phyloP scores from a whole-genome alignment of 23 tunicate species.

The Botrylloides violaceus region DNA sequence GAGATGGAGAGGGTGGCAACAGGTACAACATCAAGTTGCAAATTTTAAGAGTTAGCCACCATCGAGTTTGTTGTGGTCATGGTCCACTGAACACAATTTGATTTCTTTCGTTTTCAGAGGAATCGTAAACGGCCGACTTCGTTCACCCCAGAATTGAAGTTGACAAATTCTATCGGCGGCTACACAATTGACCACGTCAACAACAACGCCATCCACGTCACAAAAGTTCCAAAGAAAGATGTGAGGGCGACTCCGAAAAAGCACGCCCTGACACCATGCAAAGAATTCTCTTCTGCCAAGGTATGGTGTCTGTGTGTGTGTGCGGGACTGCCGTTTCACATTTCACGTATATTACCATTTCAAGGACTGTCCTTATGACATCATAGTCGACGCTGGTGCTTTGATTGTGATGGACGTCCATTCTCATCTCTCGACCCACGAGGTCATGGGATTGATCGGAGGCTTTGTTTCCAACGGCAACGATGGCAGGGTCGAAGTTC shows the following conservation, averaged over 20 bases:
- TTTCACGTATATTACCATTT: too few relatives aligned
- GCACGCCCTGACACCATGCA: neutral
- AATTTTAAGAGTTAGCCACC: too few relatives aligned
- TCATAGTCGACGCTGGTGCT: constrained; percentile 7
- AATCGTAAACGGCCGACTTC: constrained; percentile 6
- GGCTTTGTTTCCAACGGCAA: neutral
- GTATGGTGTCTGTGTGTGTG: too few relatives aligned
- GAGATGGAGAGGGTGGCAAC: too few relatives aligned
- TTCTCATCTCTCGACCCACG: constrained; percentile 15
- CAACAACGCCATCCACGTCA: constrained; percentile 8
- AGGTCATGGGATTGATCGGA: constrained; percentile 30
- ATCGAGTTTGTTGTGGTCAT: too few relatives aligned
- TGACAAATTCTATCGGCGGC: constrained; percentile 14
- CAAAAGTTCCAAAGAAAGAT: neutral
- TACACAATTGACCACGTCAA: constrained; percentile 28
- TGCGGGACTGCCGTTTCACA: too few relatives aligned
- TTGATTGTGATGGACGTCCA: constrained; percentile 16
- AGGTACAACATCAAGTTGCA: too few relatives aligned
- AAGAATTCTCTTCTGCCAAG: neutral
- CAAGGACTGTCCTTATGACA: constrained; percentile 25
- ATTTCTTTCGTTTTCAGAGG: neutral
- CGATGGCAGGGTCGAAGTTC: constrained; percentile 18
- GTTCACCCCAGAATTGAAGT: neutral
- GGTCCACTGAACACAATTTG: too few relatives aligned
- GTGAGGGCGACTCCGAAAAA: neutral